These are phyloP conservation scores for Epizoanthus ramosus DNA, from an alignment of 92 coral and sea anemone species.

Conservation along the genomic window DNA sequence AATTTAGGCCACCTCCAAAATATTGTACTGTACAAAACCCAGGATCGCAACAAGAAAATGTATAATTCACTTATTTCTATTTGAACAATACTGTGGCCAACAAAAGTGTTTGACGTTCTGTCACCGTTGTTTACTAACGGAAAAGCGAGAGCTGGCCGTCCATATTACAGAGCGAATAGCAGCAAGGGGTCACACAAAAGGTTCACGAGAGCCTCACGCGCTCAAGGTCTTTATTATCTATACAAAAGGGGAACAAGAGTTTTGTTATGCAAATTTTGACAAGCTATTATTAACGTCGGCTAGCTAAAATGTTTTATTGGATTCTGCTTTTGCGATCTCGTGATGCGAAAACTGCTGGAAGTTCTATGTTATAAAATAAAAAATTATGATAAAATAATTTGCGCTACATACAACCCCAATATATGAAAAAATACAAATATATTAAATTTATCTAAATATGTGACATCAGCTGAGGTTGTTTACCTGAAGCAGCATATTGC, in stretches of 20 bases:
- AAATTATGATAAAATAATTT: too few relatives aligned
- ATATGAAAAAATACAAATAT: too few relatives aligned
- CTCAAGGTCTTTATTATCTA: not conserved
- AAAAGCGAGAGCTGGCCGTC: not conserved
- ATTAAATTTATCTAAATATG: not conserved
- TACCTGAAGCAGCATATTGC: conserved; percentile 15
- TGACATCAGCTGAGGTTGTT: conserved; percentile 35
- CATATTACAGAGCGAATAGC: not conserved
- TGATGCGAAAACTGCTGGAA: not conserved
- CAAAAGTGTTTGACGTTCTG: not conserved
- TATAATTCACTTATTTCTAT: not conserved
- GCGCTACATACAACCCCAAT: too few relatives aligned
- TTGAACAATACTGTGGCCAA: not conserved
- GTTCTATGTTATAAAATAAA: too few relatives aligned
- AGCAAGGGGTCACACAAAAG: not conserved
- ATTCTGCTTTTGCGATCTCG: not conserved
- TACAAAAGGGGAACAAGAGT: not conserved
- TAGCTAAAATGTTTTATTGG: not conserved
- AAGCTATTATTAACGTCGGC: conserved; percentile 5
- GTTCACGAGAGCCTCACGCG: conserved; percentile 25
- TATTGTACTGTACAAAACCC: not conserved
- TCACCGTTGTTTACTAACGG: not conserved
- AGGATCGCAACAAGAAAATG: not conserved
- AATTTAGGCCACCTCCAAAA: not conserved
- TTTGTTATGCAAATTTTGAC: conserved; percentile 25